Conservation (phyloP, 2,797 vertebrate genomes). For the Bovichtus variegatus region DNA sequence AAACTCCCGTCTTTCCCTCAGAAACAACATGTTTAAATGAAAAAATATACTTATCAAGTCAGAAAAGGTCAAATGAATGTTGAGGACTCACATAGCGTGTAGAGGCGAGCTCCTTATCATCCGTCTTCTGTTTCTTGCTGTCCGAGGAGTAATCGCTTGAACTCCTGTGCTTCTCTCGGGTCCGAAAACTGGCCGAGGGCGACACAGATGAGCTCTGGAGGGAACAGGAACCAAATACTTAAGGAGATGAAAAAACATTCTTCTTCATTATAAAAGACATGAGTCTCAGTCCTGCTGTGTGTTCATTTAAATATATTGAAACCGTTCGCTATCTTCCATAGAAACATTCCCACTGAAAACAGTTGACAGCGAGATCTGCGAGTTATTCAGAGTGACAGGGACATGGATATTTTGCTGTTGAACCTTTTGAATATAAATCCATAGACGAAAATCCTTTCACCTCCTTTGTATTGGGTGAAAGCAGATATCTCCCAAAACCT, state of each 20-base stretch:
- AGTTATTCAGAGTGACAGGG: background rate
- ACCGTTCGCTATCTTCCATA: background rate
- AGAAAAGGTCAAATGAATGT: background rate
- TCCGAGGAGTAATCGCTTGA: constrained; percentile 93
- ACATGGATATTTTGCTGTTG: background rate
- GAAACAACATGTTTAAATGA: background rate
- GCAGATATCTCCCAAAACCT: background rate
- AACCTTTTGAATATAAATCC: background rate
- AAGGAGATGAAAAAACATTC: background rate
- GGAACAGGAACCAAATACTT: constrained; percentile 5
- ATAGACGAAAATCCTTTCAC: background rate
- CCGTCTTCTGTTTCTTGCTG: constrained; percentile 95
- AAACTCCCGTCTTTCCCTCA: background rate
- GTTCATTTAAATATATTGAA: background rate
- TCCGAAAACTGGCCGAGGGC: constrained; percentile 93
- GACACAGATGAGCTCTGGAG: constrained; percentile 94
- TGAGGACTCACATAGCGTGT: constrained; percentile 73
- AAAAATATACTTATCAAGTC: background rate
- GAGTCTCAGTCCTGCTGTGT: background rate
- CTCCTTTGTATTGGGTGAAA: background rate
- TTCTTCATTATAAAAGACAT: background rate
- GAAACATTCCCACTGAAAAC: background rate
- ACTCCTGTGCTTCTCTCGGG: constrained; percentile 93
- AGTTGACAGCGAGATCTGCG: background rate
- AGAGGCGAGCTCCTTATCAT: constrained; percentile 91